Evolutionary conservation across 2,888 invertebrate genomes (phyloP).

Genomic region (Lithophane ornitopus): DNA sequence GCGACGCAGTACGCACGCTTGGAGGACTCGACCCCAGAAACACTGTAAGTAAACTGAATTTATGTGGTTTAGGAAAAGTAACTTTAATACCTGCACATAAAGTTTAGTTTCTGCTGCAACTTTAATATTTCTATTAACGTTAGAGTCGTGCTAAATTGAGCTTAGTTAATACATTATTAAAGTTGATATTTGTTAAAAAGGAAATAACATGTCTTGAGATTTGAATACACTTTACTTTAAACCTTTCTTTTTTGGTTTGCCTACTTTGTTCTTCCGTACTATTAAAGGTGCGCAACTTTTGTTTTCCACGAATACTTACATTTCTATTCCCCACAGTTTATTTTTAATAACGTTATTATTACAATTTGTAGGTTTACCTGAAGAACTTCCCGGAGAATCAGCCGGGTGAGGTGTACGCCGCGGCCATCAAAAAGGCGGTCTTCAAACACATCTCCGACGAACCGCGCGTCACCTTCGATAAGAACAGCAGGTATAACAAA

Average conservation of each 20-base stretch:
- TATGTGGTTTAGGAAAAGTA: slow-evolving; percentile 3
- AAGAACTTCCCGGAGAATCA: slow-evolving; percentile 91
- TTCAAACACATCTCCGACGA: slow-evolving; percentile 87
- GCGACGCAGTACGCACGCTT: slow-evolving; percentile 92
- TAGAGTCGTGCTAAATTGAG: background rate
- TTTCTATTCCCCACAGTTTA: background rate
- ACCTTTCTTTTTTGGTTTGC: background rate
- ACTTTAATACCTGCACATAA: background rate
- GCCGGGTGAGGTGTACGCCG: slow-evolving; percentile 93
- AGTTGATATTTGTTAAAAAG: background rate
- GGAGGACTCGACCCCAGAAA: slow-evolving; percentile 94
- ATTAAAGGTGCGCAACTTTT: background rate
- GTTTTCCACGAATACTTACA: background rate
- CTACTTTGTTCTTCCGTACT: background rate
- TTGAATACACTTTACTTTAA: background rate
- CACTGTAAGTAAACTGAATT: slow-evolving; percentile 86
- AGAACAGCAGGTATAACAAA: slow-evolving; percentile 84
- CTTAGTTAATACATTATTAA: background rate
- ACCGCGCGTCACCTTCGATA: slow-evolving; percentile 88
- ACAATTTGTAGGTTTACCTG: slow-evolving; percentile 77
- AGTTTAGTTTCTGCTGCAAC: slow-evolving; percentile 1
- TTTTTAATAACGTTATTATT: background rate
- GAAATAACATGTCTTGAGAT: background rate
- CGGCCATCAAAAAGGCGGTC: slow-evolving; percentile 91
- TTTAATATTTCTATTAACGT: background rate